Base-by-base conservation (phyloP, 2,113 vertebrate genomes). In the Monarcha castaneiventris region DNA sequence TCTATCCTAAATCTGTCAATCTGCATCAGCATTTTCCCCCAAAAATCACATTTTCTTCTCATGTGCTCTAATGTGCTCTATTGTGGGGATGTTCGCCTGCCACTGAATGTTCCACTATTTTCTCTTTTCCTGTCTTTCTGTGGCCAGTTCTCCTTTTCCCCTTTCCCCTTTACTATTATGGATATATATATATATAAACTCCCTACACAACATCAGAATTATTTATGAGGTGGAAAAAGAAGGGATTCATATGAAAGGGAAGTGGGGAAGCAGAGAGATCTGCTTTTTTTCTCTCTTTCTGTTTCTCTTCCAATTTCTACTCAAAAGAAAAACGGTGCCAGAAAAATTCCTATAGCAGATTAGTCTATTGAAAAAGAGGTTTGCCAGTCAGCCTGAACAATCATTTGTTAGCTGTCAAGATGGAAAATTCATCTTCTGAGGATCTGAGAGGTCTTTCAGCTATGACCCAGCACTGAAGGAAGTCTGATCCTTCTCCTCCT, bases 401-500 rank as follows among this genome's bases (percentile, higher is more conserved):
- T 67, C 27, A 64, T 84, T 55, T 86, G 7, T 74, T 82, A 82
- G 52, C 22, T 89, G 74, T 49, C 81, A 79, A 75, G 56, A 84
- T 29, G 41, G 61, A 74, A 82, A 89, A 84, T n/a, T 17, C 66
- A 72, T 75, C 56, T 91, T 87, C 2, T 5, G 62, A 89, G 54
- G 54, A 91, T 79, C 33, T 85, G 56, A 79, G 44, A 94, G 87
- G 49, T 71, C 55, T 89, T 84, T n/a, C 55, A 77, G 80, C 51
- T 74, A 16, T 32, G 74, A 89, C 66, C 35, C n/a, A 72, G 39
- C 49, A 61, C 52, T 68, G 66, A 68, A 93, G 48, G 39, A 89
- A 93, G 35, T 56, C 56, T 87, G 81, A 87, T 93, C 69, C 7
- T 85, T 87, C 52, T 87, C 68, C 23, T 92, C 64, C 77, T 97